Conservation (phyloP, 2,888 invertebrate genomes). For the Petrophora chlorosata region DNA sequence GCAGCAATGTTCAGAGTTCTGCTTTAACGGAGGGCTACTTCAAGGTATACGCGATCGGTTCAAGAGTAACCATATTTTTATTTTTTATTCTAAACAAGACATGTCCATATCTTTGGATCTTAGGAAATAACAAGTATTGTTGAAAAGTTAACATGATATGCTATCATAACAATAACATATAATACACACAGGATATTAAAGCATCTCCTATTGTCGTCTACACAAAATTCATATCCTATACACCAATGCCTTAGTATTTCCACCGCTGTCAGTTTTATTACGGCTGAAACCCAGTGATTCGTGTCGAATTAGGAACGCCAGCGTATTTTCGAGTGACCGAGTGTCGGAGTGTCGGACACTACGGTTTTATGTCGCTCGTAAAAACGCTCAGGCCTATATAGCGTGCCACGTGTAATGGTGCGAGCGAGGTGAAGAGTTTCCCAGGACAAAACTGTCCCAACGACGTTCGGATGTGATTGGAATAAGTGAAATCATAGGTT, state of each 20-base stretch:
- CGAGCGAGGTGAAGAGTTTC: slow-evolving; percentile 16
- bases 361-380: slow-evolving; percentile 42
- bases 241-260: slow-evolving; percentile 21
- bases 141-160: too few species aligned
- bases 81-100: too few species aligned
- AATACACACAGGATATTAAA: too few species aligned
- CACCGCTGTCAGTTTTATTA: slow-evolving; percentile 37
- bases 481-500: slow-evolving; percentile 18
- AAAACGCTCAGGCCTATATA: slow-evolving; percentile 33
- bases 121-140: too few species aligned
- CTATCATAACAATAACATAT: too few species aligned
- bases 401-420: slow-evolving; percentile 11
- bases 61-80: too few species aligned
- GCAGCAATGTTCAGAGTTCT: too few species aligned
- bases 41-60: too few species aligned
- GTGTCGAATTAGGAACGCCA: slow-evolving; percentile 44
- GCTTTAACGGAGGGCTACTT: too few species aligned
- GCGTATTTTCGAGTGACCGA: slow-evolving; percentile 36
- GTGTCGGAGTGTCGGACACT: slow-evolving; percentile 29
- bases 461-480: slow-evolving; percentile 22
- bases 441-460: too few species aligned
- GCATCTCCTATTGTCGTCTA: too few species aligned
- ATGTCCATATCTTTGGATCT: too few species aligned
- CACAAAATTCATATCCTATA: background rate
- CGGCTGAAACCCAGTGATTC: slow-evolving; percentile 42